Conservation (phyloP, 2,113 vertebrate genomes). For the Xenopus tropicalis region UCB_Xtro_10.0 CM004446.2:21559001-21559500, state of each 20-base stretch:
- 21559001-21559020: neutral
- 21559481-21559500: no score
- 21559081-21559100: no score
- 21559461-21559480: no score
- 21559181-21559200: neutral
- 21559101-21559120: neutral
- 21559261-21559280: neutral
- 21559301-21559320: neutral
- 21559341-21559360: no score
- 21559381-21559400: no score
- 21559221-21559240: constrained; percentile 23
- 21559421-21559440: no score
- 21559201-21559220: constrained; percentile 23
- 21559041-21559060: neutral
- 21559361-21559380: no score
- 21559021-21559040: neutral
- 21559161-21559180: neutral
- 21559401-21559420: no score
- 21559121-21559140: neutral
- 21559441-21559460: no score
- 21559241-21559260: neutral
- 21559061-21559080: neutral
- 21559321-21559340: neutral
- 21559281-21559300: neutral
- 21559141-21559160: no score